Evolutionary conservation across 1,140 invertebrate genomes (phyloP).

Genomic region (Nebria ingens): DNA sequence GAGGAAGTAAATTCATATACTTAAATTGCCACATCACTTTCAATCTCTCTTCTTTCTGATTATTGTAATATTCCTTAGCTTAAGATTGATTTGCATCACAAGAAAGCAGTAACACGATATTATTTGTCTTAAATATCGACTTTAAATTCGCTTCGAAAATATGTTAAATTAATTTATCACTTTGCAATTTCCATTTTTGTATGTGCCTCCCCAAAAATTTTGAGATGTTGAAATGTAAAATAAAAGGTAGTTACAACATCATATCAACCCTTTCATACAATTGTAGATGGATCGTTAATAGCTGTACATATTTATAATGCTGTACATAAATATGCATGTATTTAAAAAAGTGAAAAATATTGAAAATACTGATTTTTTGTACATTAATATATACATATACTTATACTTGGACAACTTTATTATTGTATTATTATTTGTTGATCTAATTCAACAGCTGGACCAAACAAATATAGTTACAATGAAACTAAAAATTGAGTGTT

Average conservation of each 20-base stretch:
- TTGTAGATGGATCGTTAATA: background rate
- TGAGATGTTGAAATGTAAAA: background rate
- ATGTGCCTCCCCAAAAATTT: background rate
- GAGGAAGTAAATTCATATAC: background rate
- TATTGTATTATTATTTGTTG: slow-evolving; percentile 7
- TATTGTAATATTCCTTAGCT: no score
- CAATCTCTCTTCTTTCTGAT: no score
- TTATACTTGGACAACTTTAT: background rate
- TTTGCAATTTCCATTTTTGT: background rate
- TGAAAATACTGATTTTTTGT: slow-evolving; percentile 8
- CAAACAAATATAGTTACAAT: slow-evolving; percentile 6
- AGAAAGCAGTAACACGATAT: no score
- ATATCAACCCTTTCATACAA: background rate
- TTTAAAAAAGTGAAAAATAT: slow-evolving; percentile 4
- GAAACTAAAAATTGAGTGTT: no score
- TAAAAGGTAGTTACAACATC: background rate
- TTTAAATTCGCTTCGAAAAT: no score
- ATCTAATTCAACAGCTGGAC: background rate
- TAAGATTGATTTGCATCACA: no score
- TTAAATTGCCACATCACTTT: no score
- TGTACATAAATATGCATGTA: slow-evolving; percentile 8
- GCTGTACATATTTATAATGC: background rate
- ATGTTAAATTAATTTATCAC: no score
- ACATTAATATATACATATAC: slow-evolving; percentile 6
- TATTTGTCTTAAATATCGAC: no score